Conservation (phyloP, 2,113 vertebrate species). For the Phodopus roborovskii region DNA sequence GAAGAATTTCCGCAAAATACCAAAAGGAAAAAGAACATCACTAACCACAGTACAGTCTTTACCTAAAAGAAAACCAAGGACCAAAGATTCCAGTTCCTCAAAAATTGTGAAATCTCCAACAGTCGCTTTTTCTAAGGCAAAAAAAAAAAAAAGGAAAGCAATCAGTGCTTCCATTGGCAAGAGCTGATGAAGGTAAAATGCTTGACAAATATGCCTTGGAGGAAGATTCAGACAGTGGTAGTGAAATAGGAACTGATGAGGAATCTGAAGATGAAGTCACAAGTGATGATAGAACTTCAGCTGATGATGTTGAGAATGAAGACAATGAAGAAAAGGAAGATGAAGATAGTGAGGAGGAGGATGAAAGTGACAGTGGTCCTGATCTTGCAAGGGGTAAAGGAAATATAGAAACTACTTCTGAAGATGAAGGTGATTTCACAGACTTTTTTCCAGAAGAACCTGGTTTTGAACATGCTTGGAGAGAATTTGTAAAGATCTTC, state of each 20-base stretch:
- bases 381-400: constrained; percentile 96
- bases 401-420: constrained; percentile 97
- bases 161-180: constrained; percentile 69
- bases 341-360: constrained; percentile 80
- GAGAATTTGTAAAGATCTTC: constrained; percentile 95
- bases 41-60: not conserved
- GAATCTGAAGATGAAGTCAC: constrained; percentile 67
- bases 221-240: constrained; percentile 55
- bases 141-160: constrained; percentile 56
- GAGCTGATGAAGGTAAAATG: constrained; percentile 53
- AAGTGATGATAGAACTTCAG: constrained; percentile 70
- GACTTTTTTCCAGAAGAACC: constrained; percentile 88
- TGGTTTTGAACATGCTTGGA: constrained; percentile 95
- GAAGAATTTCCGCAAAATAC: constrained; percentile 6
- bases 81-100: not conserved
- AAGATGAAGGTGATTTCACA: constrained; percentile 91
- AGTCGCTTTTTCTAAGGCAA: not conserved
- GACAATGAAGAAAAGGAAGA: constrained; percentile 33
- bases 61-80: constrained; percentile 66
- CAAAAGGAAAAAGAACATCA: not conserved
- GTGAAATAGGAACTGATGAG: constrained; percentile 69
- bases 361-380: constrained; percentile 90
- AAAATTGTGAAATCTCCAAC: constrained; percentile 49
- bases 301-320: constrained; percentile 54
- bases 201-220: constrained; percentile 64